A percentile compares a stretch with the other conserved stretches of the same genome.
These are phyloP conservation scores for Himalopsyche tibetana DNA, from an alignment of 2,888 invertebrate genomes.

Conservation along the genomic window DNA sequence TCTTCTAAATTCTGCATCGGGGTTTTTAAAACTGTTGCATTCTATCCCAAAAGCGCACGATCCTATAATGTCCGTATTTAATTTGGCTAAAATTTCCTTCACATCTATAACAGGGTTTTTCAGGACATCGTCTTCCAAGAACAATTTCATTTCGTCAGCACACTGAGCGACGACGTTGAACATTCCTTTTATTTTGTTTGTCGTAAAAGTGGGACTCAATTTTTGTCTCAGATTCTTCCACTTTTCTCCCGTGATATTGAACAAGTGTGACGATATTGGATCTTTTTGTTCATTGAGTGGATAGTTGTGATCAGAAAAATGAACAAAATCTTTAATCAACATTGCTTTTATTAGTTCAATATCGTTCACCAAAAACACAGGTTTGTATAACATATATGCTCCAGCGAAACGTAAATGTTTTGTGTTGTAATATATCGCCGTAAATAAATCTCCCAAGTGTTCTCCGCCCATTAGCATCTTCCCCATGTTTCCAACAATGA, in stretches of 20 bases:
- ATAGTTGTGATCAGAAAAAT: constrained; percentile 70
- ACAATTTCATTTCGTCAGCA: constrained; percentile 59
- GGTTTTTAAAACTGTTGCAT: constrained; percentile 71
- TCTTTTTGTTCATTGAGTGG: constrained; percentile 68
- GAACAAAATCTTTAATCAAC: constrained; percentile 70
- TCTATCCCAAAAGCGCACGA: constrained; percentile 74
- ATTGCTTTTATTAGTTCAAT: constrained; percentile 69
- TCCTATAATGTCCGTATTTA: constrained; percentile 75
- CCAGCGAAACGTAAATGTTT: constrained; percentile 52
- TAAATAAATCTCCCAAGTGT: constrained; percentile 47
- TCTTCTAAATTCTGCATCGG: constrained; percentile 69
- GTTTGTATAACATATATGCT: constrained; percentile 54
- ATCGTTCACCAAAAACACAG: constrained; percentile 65
- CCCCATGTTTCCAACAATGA: constrained; percentile 54
- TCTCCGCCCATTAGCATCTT: constrained; percentile 26
- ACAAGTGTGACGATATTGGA: constrained; percentile 54
- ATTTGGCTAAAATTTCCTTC: constrained; percentile 71
- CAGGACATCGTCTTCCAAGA: constrained; percentile 50
- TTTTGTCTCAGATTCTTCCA: constrained; percentile 61
- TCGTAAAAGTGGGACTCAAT: constrained; percentile 59
- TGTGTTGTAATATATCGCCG: constrained; percentile 49
- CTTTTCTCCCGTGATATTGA: constrained; percentile 53
- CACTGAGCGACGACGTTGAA: constrained; percentile 52
- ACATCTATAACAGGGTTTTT: constrained; percentile 69
- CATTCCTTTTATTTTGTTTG: constrained; percentile 60